phyloP scores from a whole-genome alignment of 2,797 vertebrate genomes.

The Coregonus sp. region DNA sequence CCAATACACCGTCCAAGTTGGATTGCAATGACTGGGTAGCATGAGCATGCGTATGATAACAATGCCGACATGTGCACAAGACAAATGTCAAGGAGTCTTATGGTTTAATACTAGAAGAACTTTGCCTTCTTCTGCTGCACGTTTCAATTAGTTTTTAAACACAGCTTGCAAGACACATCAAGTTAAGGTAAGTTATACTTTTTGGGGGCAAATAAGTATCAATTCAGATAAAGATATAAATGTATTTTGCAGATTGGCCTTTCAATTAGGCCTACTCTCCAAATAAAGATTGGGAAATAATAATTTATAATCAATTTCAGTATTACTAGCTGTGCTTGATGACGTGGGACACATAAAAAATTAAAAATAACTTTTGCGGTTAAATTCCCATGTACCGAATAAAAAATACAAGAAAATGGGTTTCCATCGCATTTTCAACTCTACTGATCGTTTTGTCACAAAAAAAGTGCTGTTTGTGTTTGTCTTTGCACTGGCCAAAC shows the following conservation, averaged over 20 bases:
- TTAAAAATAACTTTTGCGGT: too few species aligned
- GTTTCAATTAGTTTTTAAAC: conserved; percentile 32
- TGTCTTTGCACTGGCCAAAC: too few species aligned
- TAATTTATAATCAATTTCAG: too few species aligned
- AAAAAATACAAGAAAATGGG: too few species aligned
- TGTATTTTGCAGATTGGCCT: neutral
- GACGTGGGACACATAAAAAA: too few species aligned
- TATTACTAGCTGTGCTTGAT: too few species aligned
- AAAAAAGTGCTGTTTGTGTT: too few species aligned
- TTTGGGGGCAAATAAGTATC: neutral
- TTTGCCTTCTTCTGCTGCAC: conserved; percentile 42
- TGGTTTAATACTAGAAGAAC: conserved; percentile 29
- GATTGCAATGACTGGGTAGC: conserved; percentile 22
- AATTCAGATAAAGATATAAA: neutral
- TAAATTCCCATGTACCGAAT: too few species aligned
- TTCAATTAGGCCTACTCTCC: neutral
- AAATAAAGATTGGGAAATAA: too few species aligned
- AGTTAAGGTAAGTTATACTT: neutral
- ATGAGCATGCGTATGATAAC: conserved; percentile 51
- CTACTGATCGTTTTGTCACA: too few species aligned
- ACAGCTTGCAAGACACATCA: conserved; percentile 5
- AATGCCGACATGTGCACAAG: conserved; percentile 58
- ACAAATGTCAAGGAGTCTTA: neutral
- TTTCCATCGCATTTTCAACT: too few species aligned
- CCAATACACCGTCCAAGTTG: conserved; percentile 36